Conservation (phyloP, 2,888 invertebrate genomes). For the Rhamphomyia laevipes region DNA sequence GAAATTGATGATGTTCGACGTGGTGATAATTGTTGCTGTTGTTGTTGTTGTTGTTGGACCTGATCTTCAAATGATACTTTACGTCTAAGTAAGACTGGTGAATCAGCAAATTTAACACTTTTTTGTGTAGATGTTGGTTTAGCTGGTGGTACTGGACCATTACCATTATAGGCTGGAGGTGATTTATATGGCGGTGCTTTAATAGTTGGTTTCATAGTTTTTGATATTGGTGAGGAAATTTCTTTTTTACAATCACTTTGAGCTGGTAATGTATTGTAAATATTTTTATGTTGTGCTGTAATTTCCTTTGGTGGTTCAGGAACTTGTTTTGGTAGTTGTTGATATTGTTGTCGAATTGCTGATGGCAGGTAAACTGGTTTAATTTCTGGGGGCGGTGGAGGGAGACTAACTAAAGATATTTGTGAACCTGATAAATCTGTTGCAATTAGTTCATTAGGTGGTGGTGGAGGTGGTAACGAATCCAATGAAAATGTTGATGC, state of each 20-base stretch:
- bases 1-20: constrained; percentile 27
- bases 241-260: constrained; percentile 14
- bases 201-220: constrained; percentile 20
- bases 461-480: constrained; percentile 68
- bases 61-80: constrained; percentile 37
- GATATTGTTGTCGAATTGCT: not conserved
- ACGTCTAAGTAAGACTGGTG: constrained; percentile 35
- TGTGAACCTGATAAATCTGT: constrained; percentile 49
- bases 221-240: constrained; percentile 13
- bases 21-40: constrained; percentile 22
- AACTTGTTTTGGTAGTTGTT: constrained; percentile 12
- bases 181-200: constrained; percentile 37
- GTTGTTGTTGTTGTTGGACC: constrained; percentile 13
- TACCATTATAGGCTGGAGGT: constrained; percentile 34
- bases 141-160: constrained; percentile 13
- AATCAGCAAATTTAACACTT: constrained; percentile 37
- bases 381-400: constrained; percentile 57
- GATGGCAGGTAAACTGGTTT: constrained; percentile 25
- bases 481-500: constrained; percentile 67
- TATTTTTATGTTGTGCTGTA: constrained; percentile 5
- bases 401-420: constrained; percentile 54
- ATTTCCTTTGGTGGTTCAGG: constrained; percentile 9
- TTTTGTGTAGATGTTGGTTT: constrained; percentile 20
- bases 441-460: constrained; percentile 38
- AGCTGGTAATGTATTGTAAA: constrained; percentile 14